A percentile compares a stretch with the other conserved stretches of the same genome.
phyloP scores from a whole-genome alignment of 2,888 invertebrate genomes.

The Eulithis testata region DNA sequence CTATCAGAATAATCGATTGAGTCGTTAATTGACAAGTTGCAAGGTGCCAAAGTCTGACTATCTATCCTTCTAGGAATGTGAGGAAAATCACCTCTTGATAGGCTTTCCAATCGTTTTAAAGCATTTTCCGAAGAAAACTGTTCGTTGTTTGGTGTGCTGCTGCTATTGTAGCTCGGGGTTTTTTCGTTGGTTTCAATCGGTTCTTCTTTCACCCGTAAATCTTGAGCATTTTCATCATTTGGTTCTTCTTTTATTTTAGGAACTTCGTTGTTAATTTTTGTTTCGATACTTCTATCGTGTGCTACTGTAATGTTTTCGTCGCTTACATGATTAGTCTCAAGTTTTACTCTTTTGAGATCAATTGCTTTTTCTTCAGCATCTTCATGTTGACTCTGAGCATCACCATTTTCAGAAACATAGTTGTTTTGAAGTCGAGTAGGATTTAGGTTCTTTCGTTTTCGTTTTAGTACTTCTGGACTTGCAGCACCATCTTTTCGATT shows the following conservation, averaged over 20 bases:
- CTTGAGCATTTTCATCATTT: slow-evolving; percentile 61
- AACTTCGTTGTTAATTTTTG: slow-evolving; percentile 67
- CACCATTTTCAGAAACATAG: slow-evolving; percentile 52
- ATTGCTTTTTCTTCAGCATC: slow-evolving; percentile 62
- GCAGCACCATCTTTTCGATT: slow-evolving; percentile 78
- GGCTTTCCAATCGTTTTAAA: slow-evolving; percentile 90
- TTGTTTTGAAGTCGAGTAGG: slow-evolving; percentile 90
- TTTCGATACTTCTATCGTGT: slow-evolving; percentile 45
- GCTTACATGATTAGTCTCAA: slow-evolving; percentile 51
- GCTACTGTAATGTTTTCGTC: slow-evolving; percentile 37
- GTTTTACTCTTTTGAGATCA: slow-evolving; percentile 72
- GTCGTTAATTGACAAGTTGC: slow-evolving; percentile 71
- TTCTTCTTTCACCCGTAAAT: slow-evolving; percentile 73
- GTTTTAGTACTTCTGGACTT: slow-evolving; percentile 87
- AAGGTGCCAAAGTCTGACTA: slow-evolving; percentile 60
- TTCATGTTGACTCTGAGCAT: slow-evolving; percentile 51
- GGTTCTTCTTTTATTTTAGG: slow-evolving; percentile 62
- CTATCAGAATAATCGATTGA: slow-evolving; percentile 78
- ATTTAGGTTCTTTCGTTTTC: slow-evolving; percentile 95
- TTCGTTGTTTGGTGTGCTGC: slow-evolving; percentile 50
- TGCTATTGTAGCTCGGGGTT: slow-evolving; percentile 46
- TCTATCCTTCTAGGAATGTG: slow-evolving; percentile 65
- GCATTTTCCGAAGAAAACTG: slow-evolving; percentile 86
- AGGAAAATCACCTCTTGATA: slow-evolving; percentile 92
- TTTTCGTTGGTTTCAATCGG: slow-evolving; percentile 64